Percentiles rank a stretch among this genome's conserved stretches.
phyloP scores from a whole-genome alignment of 2,797 vertebrate genomes.

The Masticophis lateralis region DNA sequence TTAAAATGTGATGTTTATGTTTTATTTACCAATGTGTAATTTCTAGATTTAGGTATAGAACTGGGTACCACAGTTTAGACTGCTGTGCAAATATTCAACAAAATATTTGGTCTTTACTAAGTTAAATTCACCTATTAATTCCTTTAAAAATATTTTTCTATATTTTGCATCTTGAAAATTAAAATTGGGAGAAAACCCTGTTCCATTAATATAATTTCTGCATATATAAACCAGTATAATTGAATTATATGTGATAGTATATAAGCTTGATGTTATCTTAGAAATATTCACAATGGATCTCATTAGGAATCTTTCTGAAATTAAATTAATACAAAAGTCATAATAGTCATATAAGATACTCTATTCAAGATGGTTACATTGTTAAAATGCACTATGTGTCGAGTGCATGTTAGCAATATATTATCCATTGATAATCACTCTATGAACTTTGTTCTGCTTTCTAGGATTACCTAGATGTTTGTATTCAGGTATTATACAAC shows the following conservation, averaged over 20 bases:
- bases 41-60: background rate
- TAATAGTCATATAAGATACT: background rate
- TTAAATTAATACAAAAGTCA: background rate
- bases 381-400: background rate
- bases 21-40: background rate
- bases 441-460: background rate
- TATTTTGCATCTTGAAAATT: background rate
- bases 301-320: background rate
- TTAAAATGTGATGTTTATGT: background rate
- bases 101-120: background rate
- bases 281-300: background rate
- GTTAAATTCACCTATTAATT: conserved; percentile 12
- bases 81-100: background rate
- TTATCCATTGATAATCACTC: background rate
- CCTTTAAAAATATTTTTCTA: background rate
- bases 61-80: background rate
- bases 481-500: background rate
- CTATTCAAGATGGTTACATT: background rate
- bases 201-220: background rate
- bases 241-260: background rate
- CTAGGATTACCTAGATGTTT: background rate
- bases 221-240: background rate
- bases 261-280: background rate
- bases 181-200: background rate
- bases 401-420: conserved; percentile 5